These are phyloP conservation scores for Neodiprion lecontei DNA, from an alignment of 1,140 invertebrate genomes.

Conservation along the genomic window DNA sequence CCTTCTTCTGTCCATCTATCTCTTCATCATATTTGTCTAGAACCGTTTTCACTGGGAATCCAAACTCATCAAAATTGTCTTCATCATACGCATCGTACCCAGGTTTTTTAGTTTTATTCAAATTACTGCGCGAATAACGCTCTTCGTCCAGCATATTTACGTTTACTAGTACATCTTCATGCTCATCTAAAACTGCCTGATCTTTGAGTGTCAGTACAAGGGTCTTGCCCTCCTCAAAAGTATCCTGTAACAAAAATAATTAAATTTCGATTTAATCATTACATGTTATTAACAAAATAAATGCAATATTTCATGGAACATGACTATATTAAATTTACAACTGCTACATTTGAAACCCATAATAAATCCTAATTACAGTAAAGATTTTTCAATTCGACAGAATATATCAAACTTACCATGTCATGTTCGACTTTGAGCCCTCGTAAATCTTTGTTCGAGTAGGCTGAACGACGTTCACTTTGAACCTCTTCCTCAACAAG, in stretches of 20 bases:
- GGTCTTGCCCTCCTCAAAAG: slow-evolving; percentile 83
- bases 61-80: slow-evolving; percentile 83
- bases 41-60: slow-evolving; percentile 72
- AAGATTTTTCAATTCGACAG: slow-evolving; percentile 6
- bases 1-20: slow-evolving; percentile 80
- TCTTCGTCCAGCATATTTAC: slow-evolving; percentile 96
- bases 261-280: slow-evolving; percentile 16
- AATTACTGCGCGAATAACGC: slow-evolving; percentile 84
- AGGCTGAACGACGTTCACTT: slow-evolving; percentile 68
- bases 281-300: neutral
- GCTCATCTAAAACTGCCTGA: slow-evolving; percentile 86
- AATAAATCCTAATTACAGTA: slow-evolving; percentile 10
- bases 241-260: slow-evolving; percentile 55
- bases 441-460: slow-evolving; percentile 74
- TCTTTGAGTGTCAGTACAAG: slow-evolving; percentile 95
- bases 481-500: slow-evolving; percentile 81
- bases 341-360: neutral
- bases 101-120: slow-evolving; percentile 83
- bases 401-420: slow-evolving; percentile 60
- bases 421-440: slow-evolving; percentile 91
- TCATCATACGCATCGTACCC: slow-evolving; percentile 89
- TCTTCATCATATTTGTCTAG: slow-evolving; percentile 97
- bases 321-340: neutral
- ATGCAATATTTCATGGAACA: neutral
- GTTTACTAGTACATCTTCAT: slow-evolving; percentile 91